phyloP scores from a whole-genome alignment of 2,797 vertebrate genomes.

The Picus viridis region DNA sequence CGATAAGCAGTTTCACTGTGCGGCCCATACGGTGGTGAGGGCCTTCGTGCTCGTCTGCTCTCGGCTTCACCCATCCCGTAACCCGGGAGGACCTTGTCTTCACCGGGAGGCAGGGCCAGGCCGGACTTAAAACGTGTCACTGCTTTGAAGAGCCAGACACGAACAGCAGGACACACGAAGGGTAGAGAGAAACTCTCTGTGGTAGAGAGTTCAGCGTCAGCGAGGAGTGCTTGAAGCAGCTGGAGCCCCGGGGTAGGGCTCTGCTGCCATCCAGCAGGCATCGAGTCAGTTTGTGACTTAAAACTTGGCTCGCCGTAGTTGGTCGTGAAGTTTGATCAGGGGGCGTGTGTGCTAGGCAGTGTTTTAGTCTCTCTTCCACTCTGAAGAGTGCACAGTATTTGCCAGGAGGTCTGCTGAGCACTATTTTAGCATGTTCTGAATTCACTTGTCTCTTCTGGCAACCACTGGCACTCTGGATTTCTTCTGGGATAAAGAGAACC shows the following conservation, averaged over 20 bases:
- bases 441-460: background rate
- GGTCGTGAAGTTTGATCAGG: accelerated
- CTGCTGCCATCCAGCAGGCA: accelerated
- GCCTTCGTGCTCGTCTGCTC: background rate
- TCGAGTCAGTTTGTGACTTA: accelerated
- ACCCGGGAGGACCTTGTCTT: too few species aligned
- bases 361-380: accelerated
- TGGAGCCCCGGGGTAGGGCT: accelerated
- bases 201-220: background rate
- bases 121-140: accelerated
- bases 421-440: accelerated
- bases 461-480: accelerated
- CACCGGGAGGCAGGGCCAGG: background rate
- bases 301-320: accelerated
- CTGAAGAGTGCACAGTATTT: background rate
- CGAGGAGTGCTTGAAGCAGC: background rate
- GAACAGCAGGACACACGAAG: background rate
- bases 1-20: background rate
- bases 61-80: too few species aligned
- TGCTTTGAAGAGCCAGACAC: background rate
- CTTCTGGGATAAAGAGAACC: background rate
- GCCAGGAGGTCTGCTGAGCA: background rate
- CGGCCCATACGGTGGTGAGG: accelerated
- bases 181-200: accelerated
- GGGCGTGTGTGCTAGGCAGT: accelerated